Evolutionary conservation across 2,113 vertebrate genomes (phyloP), one percentile per base, ranked within the genome.

Genomic region (Corydoras sp.): DNA sequence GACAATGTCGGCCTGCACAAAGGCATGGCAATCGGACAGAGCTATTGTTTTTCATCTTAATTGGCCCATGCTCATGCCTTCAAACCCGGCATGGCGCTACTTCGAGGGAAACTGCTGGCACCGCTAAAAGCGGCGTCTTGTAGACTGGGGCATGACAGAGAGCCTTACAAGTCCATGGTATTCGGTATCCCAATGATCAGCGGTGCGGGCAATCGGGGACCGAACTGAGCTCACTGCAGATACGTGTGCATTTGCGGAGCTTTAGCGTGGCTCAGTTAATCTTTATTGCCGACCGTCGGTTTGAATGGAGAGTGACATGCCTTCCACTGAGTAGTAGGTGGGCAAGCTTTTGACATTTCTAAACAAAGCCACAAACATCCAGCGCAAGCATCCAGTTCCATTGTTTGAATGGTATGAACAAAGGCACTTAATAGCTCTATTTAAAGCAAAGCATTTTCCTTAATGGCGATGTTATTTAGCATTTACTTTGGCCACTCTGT

Each of bases 21-120:
- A 84, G 89, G 88, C 87, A 86, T 84, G 86, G 83, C 81, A 87
- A 89, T 89, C 84, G 80, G 84, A 55, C 31, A 86, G 88, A 85
- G 84, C 87, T 91, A 91, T 91, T 91, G 90, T 91, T 91, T 91
- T 90, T 89, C 89, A 89, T 81, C 85, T 81, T 91, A 91, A 91
- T 91, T 91, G 88, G 88, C 78, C 75, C 79, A 67, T 62, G 76
- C 72, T 64, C 80, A 80, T 85, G 77, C 81, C 79, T 75, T 77
- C 29, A 43, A 85, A 83, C 85, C 83, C 85, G 83, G 81, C 14
- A 83, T 83, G 81, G 82, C 75, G 72, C 74, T 56, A 35, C 77
- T 81, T 81, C 64, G 2, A 50, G 43, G 9, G 85, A 79, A 85
- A 67, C 81, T 24, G 85, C 84, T 82, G 71, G 32, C 81, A 73